A percentile compares a stretch with the other conserved stretches of the same genome.
Conservation (phyloP, 2,113 vertebrate species). For the Heteronetta atricapilla region DNA sequence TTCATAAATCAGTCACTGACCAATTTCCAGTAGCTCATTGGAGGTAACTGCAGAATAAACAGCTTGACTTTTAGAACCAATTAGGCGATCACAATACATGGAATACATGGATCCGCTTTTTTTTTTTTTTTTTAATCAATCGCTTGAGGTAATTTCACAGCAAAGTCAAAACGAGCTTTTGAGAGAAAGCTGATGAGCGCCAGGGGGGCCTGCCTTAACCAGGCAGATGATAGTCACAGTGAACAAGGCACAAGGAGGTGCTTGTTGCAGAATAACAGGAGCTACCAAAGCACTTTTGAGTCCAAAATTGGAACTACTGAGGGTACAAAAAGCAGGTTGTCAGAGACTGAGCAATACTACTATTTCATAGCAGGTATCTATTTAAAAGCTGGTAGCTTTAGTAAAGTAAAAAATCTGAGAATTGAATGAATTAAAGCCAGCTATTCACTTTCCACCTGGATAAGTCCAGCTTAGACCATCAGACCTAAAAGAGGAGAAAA, state of each 20-base stretch:
- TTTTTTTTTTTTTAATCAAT: not conserved
- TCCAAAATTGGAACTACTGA: not conserved
- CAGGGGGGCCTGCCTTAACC: not conserved
- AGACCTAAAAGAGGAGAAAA: not conserved
- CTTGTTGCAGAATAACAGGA: not conserved
- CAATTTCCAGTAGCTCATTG: not conserved
- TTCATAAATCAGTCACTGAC: not conserved
- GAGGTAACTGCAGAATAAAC: not conserved
- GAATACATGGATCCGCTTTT: not conserved
- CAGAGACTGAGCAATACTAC: not conserved
- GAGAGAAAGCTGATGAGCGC: not conserved
- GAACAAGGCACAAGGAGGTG: not conserved
- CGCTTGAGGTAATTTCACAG: not conserved
- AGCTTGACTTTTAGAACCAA: conserved; percentile 10
- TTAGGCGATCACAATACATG: not conserved
- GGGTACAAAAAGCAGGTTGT: not conserved
- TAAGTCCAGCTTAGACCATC: not conserved
- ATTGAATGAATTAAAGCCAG: not conserved
- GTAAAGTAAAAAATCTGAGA: not conserved
- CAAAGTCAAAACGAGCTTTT: not conserved
- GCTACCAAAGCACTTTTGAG: not conserved
- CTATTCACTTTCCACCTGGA: not conserved
- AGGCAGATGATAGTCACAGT: not conserved
- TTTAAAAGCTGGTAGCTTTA: not conserved
- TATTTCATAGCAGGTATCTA: not conserved